Evolutionary conservation across 2,113 vertebrate species (phyloP).

Genomic region (Oreochromis tanganicae): DNA sequence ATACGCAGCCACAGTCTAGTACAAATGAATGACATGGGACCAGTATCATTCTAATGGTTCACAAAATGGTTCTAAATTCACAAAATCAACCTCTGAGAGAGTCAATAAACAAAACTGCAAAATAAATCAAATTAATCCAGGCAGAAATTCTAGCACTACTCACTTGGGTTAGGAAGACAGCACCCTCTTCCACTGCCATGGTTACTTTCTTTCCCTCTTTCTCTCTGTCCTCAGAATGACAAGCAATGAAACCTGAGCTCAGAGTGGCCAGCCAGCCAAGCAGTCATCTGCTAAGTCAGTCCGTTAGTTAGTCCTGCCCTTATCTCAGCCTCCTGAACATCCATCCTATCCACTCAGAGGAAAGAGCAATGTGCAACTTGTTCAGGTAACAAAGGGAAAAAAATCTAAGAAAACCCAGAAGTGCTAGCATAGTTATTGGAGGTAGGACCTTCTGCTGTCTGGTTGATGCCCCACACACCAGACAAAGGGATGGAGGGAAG

Average conservation of each 20-base stretch:
- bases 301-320: conserved; percentile 10
- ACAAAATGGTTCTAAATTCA: not conserved
- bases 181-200: conserved; percentile 92
- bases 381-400: conserved; percentile 1
- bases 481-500: not conserved
- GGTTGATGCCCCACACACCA: not conserved
- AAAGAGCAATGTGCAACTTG: conserved; percentile 10
- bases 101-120: not conserved
- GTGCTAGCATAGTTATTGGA: not conserved
- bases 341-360: conserved; percentile 3
- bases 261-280: conserved; percentile 4
- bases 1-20: not conserved
- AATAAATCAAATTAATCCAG: not conserved
- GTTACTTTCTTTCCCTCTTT: conserved; percentile 30
- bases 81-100: not conserved
- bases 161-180: conserved; percentile 83
- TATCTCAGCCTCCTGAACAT: conserved; percentile 20
- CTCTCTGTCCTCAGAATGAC: conserved; percentile 21
- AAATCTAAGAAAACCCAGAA: not conserved
- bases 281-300: conserved; percentile 17
- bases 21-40: not conserved
- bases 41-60: not conserved
- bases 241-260: conserved; percentile 46
- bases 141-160: conserved; percentile 59
- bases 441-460: conserved; percentile 1